Conservation (phyloP, 2,113 vertebrate species). For the Ploceus nigricollis region DNA sequence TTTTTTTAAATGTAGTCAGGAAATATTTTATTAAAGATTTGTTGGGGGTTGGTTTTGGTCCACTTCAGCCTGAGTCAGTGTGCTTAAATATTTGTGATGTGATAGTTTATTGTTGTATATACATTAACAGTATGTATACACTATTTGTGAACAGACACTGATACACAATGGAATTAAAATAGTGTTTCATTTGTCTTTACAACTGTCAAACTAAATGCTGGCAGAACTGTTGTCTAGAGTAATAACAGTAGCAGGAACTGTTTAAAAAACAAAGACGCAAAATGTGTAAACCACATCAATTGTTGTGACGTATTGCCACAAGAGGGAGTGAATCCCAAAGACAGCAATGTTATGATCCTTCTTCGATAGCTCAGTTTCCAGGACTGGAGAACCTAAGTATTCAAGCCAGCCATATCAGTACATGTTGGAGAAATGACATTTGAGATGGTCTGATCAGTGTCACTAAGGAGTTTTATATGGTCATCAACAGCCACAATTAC, state of each 20-base stretch:
- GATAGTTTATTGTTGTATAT: background rate
- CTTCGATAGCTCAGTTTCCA: background rate
- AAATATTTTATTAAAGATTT: background rate
- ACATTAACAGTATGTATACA: background rate
- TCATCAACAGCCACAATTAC: background rate
- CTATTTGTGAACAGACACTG: background rate
- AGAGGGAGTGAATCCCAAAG: conserved; percentile 39
- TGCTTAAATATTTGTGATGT: background rate
- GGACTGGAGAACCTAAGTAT: background rate
- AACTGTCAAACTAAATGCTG: background rate
- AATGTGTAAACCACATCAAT: background rate
- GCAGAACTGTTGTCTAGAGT: background rate
- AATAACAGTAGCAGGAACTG: background rate
- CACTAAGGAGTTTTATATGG: background rate
- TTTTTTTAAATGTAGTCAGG: background rate
- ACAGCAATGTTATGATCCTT: background rate
- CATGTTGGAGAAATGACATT: background rate
- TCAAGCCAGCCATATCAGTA: background rate
- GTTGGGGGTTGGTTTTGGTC: background rate
- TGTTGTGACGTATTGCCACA: background rate
- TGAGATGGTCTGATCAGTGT: background rate
- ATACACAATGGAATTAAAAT: background rate
- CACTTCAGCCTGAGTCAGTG: background rate
- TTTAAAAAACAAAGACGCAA: background rate
- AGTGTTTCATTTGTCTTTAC: background rate